Evolutionary conservation across 2,888 invertebrate genomes (phyloP).

Genomic region (Didymodactylos carnosus): DNA sequence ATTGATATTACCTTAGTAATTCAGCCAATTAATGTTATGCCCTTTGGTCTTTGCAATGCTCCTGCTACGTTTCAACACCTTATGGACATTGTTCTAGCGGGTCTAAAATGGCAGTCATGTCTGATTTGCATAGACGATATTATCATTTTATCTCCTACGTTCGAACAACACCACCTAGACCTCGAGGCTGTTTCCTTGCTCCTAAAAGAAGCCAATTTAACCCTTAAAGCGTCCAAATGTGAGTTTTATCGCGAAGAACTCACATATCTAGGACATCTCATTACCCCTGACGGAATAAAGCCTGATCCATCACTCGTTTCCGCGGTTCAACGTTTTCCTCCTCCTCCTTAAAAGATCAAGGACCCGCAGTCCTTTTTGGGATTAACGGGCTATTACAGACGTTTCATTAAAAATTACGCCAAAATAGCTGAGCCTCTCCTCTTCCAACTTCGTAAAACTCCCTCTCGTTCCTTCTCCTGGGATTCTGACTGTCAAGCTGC

Average conservation of each 20-base stretch:
- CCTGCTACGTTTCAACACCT: neutral
- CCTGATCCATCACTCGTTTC: neutral
- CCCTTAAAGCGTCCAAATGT: constrained; percentile 1
- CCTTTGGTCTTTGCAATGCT: neutral
- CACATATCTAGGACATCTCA: constrained; percentile 1
- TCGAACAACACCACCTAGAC: neutral
- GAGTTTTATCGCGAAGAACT: neutral
- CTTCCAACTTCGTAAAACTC: neutral
- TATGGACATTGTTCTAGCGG: neutral
- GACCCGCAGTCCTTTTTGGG: neutral
- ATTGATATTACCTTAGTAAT: no score
- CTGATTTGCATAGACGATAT: constrained; percentile 4
- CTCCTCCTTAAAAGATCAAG: neutral
- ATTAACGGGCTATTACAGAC: neutral
- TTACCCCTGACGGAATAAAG: neutral
- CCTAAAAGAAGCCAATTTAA: constrained; percentile 1
- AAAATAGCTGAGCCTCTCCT: neutral
- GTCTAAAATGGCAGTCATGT: neutral
- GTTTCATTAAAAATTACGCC: constrained; percentile 1
- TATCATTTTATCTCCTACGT: neutral
- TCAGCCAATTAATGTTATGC: neutral
- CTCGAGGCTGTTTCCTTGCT: neutral
- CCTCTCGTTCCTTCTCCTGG: neutral
- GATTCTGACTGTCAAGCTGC: neutral
- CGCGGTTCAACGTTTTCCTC: neutral